A percentile compares a stretch with the other conserved stretches of the same genome.
These are phyloP conservation scores for Suricata suricatta DNA, from an alignment of 2,113 vertebrate genomes.

Conservation along the genomic window DNA sequence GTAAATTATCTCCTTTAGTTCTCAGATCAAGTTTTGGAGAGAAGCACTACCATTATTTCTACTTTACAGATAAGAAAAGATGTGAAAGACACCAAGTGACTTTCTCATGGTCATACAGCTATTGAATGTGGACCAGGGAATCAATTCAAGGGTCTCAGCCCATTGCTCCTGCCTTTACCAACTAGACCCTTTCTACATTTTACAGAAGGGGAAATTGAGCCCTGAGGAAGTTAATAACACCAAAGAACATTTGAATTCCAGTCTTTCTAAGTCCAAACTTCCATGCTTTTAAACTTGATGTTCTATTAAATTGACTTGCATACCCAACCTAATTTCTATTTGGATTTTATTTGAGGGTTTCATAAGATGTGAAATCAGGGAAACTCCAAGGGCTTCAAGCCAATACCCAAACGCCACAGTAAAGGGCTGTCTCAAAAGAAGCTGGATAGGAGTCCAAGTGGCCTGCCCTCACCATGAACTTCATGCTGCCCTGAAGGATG, in stretches of 20 bases:
- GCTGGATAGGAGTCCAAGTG: accelerated
- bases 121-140: not conserved
- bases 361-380: not conserved
- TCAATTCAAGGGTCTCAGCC: not conserved
- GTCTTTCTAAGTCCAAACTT: not conserved
- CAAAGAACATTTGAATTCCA: not conserved
- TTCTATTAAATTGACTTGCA: not conserved
- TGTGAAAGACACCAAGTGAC: not conserved
- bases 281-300: not conserved
- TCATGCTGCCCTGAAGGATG: not conserved
- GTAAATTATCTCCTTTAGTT: not conserved
- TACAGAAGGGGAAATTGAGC: not conserved
- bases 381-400: not conserved
- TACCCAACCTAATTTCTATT: not conserved
- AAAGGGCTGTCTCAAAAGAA: not conserved
- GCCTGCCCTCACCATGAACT: not conserved
- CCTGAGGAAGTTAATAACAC: not conserved
- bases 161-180: not conserved
- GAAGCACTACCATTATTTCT: not conserved
- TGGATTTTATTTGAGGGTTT: constrained; percentile 7
- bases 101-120: not conserved
- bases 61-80: not conserved
- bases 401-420: not conserved
- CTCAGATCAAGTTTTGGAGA: not conserved
- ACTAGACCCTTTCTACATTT: not conserved